Conservation (phyloP, 1,140 invertebrate species). For the Philopotamus ludificatus region DNA sequence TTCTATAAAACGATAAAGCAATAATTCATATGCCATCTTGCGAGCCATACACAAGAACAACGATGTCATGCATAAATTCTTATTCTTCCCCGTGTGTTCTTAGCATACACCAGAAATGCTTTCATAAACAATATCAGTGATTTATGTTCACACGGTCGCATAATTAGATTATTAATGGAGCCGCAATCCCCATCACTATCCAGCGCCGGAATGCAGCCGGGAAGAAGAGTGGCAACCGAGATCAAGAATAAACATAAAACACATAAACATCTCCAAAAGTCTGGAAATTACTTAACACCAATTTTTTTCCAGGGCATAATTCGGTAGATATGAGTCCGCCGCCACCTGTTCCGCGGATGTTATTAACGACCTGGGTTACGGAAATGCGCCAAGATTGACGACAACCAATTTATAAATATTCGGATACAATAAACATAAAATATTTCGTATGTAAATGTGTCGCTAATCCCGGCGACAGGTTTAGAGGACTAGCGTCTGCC, state of each 20-base stretch:
- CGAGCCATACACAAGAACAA: too few relatives aligned
- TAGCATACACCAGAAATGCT: slow-evolving; percentile 7
- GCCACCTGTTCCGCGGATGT: slow-evolving; percentile 5
- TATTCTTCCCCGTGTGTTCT: not conserved
- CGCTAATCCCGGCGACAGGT: too few relatives aligned
- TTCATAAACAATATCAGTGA: slow-evolving; percentile 34
- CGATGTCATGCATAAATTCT: too few relatives aligned
- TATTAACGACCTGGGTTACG: slow-evolving; percentile 7
- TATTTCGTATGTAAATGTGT: too few relatives aligned
- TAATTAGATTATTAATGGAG: slow-evolving; percentile 39
- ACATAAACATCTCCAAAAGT: slow-evolving; percentile 11
- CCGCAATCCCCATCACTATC: not conserved
- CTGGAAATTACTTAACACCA: slow-evolving; percentile 13
- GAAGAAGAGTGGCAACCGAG: slow-evolving; percentile 23
- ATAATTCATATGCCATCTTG: too few relatives aligned
- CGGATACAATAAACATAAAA: not conserved
- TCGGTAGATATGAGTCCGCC: not conserved
- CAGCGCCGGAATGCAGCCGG: slow-evolving; percentile 23
- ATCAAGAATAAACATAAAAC: slow-evolving; percentile 35
- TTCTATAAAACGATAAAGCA: too few relatives aligned
- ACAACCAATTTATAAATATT: slow-evolving; percentile 10
- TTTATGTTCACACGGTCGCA: slow-evolving; percentile 23
- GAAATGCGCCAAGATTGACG: slow-evolving; percentile 10
- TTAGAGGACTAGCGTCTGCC: too few relatives aligned
- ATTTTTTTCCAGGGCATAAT: not conserved